phyloP scores from a whole-genome alignment of 2,888 invertebrate species.

The Melieria crassipennis region DNA sequence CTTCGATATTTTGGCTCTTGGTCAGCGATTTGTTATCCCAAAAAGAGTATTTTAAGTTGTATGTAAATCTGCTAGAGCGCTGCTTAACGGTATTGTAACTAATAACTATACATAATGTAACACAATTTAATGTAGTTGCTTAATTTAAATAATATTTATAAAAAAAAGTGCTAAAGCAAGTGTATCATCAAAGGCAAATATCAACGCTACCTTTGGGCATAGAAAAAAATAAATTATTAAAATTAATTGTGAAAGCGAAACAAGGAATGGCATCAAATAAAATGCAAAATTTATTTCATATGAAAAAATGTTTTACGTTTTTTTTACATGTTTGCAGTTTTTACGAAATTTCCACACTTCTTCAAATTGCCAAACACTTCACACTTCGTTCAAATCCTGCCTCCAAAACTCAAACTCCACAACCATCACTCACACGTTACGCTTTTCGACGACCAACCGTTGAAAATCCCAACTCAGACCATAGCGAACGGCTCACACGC shows the following conservation, averaged over 20 bases:
- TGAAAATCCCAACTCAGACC: no score
- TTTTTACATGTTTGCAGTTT: neutral
- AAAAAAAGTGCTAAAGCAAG: conserved; percentile 23
- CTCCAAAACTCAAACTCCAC: no score
- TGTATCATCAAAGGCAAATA: conserved; percentile 18
- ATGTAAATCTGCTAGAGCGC: conserved; percentile 13
- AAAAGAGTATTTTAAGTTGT: neutral
- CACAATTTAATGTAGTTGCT: conserved; percentile 36
- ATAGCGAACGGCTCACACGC: no score
- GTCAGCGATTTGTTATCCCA: neutral
- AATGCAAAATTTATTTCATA: conserved; percentile 36
- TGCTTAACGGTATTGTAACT: conserved; percentile 35
- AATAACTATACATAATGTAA: conserved; percentile 41
- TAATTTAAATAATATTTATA: conserved; percentile 31
- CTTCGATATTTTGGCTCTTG: neutral
- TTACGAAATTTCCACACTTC: no score
- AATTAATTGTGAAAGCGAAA: conserved; percentile 26
- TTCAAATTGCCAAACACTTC: no score
- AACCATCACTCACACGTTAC: no score
- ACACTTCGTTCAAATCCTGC: no score
- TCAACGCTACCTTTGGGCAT: conserved; percentile 33
- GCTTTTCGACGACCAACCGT: no score
- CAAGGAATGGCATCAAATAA: conserved; percentile 21
- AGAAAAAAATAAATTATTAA: conserved; percentile 18
- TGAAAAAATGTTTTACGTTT: conserved; percentile 1